These are phyloP conservation scores for Zophobas atratus DNA, from an alignment of 1,140 invertebrate genomes.

Conservation along the genomic window DNA sequence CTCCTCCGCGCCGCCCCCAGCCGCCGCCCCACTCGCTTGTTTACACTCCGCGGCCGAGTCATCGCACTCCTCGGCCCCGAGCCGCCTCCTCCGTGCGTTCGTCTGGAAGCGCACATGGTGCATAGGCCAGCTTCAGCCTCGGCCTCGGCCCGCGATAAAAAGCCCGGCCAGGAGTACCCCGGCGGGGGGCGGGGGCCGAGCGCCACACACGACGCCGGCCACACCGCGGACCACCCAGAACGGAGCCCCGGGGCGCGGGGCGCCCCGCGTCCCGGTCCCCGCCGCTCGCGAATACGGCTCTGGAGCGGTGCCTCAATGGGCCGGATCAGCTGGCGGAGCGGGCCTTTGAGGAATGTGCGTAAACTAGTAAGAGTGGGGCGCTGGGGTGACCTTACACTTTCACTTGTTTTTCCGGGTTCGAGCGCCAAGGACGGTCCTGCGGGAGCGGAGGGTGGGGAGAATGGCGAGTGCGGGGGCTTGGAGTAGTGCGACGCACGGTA, in stretches of 20 bases:
- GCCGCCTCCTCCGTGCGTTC: constrained; percentile 5
- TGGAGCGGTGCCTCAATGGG: constrained; percentile 46
- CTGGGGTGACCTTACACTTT: not conserved
- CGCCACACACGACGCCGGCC: constrained; percentile 64
- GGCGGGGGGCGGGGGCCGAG: constrained; percentile 51
- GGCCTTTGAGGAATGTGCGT: constrained; percentile 22
- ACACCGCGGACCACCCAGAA: constrained; percentile 63
- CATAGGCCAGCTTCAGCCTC: no score
- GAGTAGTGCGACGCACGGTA: no score
- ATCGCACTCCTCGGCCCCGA: constrained; percentile 25
- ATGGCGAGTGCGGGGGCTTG: no score
- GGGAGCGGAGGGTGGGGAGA: no score
- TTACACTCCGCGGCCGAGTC: constrained; percentile 10
- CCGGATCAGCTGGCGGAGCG: constrained; percentile 35
- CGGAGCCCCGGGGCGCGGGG: constrained; percentile 60
- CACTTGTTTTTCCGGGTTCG: no score
- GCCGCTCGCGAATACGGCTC: constrained; percentile 53
- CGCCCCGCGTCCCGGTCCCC: constrained; percentile 44
- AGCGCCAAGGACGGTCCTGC: no score
- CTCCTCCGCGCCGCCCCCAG: no score
- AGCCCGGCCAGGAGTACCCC: constrained; percentile 54
- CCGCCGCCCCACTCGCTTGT: constrained; percentile 6
- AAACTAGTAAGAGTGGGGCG: constrained; percentile 17
- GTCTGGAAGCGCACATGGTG: constrained; percentile 7
- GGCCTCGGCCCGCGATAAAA: constrained; percentile 46